phyloP scores from a whole-genome alignment of 2,888 invertebrate genomes.

The Stictocephala bisonia region DNA sequence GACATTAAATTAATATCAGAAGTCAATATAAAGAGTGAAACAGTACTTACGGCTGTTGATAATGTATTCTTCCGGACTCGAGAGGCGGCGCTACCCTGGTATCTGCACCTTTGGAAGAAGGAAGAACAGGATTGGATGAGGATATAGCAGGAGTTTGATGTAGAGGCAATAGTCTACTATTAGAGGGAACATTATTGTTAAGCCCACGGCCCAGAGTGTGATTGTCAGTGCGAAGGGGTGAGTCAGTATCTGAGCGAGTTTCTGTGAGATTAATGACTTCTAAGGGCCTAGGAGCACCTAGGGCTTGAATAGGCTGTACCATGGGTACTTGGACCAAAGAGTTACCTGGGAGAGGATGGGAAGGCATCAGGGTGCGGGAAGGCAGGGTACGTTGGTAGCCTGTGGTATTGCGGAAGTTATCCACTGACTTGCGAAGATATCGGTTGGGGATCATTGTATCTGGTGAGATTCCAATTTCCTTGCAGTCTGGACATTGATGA shows the following conservation, averaged over 20 bases:
- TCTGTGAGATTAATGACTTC: slow-evolving; percentile 35
- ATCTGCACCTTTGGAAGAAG: slow-evolving; percentile 18
- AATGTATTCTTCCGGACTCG: too few relatives aligned
- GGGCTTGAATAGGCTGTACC: slow-evolving; percentile 7
- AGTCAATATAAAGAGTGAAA: not conserved
- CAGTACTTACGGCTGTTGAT: too few relatives aligned
- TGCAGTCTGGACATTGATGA: slow-evolving; percentile 94
- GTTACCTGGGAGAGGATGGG: not conserved
- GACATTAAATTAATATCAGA: too few relatives aligned
- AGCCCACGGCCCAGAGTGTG: slow-evolving; percentile 15
- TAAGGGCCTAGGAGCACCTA: not conserved
- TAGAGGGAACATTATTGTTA: too few relatives aligned
- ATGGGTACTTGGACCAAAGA: slow-evolving; percentile 6
- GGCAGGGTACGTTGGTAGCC: slow-evolving; percentile 76
- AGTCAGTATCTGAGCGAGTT: slow-evolving; percentile 12
- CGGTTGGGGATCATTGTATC: slow-evolving; percentile 93
- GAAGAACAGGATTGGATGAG: slow-evolving; percentile 16
- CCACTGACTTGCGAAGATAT: slow-evolving; percentile 88
- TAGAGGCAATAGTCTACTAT: too few relatives aligned
- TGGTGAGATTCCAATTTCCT: slow-evolving; percentile 92
- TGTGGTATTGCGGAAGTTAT: slow-evolving; percentile 90
- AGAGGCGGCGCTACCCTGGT: not conserved
- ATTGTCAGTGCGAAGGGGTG: slow-evolving; percentile 13
- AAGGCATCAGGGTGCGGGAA: slow-evolving; percentile 48
- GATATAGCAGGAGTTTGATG: too few relatives aligned